Base-by-base conservation (phyloP, 2,888 invertebrate genomes). In the Arge pagana region DNA sequence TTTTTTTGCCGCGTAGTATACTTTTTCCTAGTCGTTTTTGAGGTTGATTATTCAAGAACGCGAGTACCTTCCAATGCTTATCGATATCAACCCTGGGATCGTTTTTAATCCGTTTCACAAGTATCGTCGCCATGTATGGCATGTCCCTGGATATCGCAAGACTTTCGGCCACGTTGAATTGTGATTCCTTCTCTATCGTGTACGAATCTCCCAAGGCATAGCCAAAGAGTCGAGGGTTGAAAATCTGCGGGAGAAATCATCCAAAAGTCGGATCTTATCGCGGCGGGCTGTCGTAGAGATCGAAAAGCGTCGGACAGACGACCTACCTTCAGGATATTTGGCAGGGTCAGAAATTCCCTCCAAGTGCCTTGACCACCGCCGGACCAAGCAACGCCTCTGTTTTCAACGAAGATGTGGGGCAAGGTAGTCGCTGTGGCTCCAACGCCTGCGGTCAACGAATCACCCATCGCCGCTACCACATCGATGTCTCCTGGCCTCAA, bases 311-410 rank as follows among this genome's bases (percentile, higher is more conserved):
- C n/a, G n/a, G n/a, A n/a, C n/a, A n/a, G n/a, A n/a, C n/a, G n/a
- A n/a, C n/a, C n/a, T n/a, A 71, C 86, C 77, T 87, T 88, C 42
- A 90, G 75, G 59, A 89, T 88, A 66, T 89, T 89, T 0, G 88
- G 88, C 23, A 89, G 68, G 0, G 88, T 88, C 39, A 88, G 71
- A 69, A 78, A 86, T 66, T 86, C 80, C 10, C 87, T 79, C 89
- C 88, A 88, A 0, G 81, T 82, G 21, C 81, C 81, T 68, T 88
- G 84, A 0, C 88, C 89, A 3, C 88, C 88, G 6, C 66, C 70
- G 4, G 57, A 40, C 3, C 62, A 64, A 1, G 63, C 28, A 3
- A 57, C 63, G 4, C 74, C 74, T 28, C 74, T 64, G 50, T 69
- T 74, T 50, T 74, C 72, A 23, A 72, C 68, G 0, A 65, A 35